Conservation (phyloP, 2,113 vertebrate genomes). For the Mionectes macconnelli region DNA sequence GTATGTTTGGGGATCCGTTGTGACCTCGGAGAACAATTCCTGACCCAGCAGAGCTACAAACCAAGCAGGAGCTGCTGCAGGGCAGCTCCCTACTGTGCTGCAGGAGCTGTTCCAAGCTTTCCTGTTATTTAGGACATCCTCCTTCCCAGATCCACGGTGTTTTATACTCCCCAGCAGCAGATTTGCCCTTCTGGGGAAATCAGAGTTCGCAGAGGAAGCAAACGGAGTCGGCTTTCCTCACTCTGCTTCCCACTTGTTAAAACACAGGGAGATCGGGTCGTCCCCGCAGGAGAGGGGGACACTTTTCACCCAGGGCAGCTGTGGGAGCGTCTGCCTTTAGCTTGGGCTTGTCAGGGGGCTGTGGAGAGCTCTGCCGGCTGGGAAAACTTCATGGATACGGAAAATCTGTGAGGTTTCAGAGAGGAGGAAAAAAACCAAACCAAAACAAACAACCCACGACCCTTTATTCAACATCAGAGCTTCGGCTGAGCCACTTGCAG, state of each 20-base stretch:
- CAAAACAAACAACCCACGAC: too few relatives aligned
- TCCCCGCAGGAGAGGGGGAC: background rate
- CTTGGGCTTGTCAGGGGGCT: background rate
- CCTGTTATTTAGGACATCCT: background rate
- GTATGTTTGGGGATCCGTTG: background rate
- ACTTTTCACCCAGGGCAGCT: background rate
- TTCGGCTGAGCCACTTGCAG: background rate
- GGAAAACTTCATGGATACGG: background rate
- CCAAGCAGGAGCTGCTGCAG: background rate
- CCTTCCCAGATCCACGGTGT: background rate
- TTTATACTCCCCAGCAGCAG: too few relatives aligned
- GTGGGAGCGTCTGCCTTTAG: background rate
- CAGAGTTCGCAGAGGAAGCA: too few relatives aligned
- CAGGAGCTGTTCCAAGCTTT: background rate
- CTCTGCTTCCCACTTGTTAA: background rate
- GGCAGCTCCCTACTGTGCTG: background rate
- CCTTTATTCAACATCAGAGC: background rate
- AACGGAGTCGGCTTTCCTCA: too few relatives aligned
- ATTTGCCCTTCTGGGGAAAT: too few relatives aligned
- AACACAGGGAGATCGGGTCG: background rate
- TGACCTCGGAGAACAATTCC: background rate
- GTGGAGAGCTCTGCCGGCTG: background rate
- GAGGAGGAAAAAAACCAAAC: background rate
- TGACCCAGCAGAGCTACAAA: background rate
- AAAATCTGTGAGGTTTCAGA: background rate